Evolutionary conservation across 2,113 vertebrate species (phyloP), one percentile per base, ranked within the genome.

Genomic region (Cinclus mexicanus): DNA sequence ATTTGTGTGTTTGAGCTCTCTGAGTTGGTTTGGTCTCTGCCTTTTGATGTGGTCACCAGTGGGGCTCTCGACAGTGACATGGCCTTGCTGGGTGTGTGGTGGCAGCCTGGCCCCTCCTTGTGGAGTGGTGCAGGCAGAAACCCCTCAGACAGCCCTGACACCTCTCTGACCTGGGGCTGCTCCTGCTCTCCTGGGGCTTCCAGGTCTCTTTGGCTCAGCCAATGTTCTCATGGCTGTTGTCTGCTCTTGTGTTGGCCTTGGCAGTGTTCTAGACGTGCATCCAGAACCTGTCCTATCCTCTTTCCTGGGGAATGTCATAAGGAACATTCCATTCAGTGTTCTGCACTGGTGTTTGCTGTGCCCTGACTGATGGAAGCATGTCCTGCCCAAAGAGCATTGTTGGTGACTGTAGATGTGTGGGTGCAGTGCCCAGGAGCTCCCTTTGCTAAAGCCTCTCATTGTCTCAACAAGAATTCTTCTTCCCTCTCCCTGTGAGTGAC

Each of bases 381-480:
- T 78, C 41, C 57, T 78, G 37, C 44, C 81, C 81, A 46, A 19
- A 69, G 44, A 67, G 29, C 8, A 1, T 11, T 76, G 60, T 22
- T 91, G 70, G n/a, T 4, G 7, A 29, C 49, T 4, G 2, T 4
- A 44, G 56, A 46, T 31, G 50, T 0, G 2, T 9, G 6, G 21
- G 39, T 41, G 37, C 37, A 72, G 52, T 84, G 65, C 50, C 22
- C 3, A 2, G 74, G 69, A 82, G 37, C 55, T 41, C 44, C 53
- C 10, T 68, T 57, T 59, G 41, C 21, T 71, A 22, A 84, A 90
- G 37, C 23, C 33, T 70, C 16, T 86, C 33, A 47, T 57, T 52
- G 3, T 46, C 52, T 83, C 71, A 59, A 9, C 33, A 77, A 72
- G 57, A 70, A 13, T 77, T 52, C 4, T 90, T 29, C 37, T 46